A percentile compares a stretch with the other conserved stretches of the same genome.
phyloP scores from a whole-genome alignment of 2,888 invertebrate species.

The Phymatocera aterrima region DNA sequence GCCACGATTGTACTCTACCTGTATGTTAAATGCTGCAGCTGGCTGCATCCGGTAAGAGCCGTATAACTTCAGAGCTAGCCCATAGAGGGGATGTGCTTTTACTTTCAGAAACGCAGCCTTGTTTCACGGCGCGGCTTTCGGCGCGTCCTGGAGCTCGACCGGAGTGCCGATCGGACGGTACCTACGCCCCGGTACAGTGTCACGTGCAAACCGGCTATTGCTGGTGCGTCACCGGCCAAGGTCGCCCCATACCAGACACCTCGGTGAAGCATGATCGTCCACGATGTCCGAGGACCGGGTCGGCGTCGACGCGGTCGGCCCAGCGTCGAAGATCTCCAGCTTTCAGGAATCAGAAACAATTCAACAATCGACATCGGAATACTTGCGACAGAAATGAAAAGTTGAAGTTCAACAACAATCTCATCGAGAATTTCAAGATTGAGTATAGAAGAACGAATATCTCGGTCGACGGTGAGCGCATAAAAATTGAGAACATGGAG shows the following conservation, averaged over 20 bases:
- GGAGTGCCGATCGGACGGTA: conserved; percentile 88
- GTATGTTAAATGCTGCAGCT: too few species aligned
- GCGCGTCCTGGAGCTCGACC: conserved; percentile 82
- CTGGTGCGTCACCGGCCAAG: conserved; percentile 94
- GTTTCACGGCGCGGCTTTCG: conserved; percentile 72
- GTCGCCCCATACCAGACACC: conserved; percentile 88
- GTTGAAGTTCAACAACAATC: conserved; percentile 87
- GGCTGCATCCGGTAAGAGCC: too few species aligned
- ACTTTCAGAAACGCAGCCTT: conserved; percentile 72
- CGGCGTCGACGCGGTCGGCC: conserved; percentile 60
- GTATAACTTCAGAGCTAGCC: too few species aligned
- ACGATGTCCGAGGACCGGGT: conserved; percentile 77
- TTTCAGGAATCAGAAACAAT: conserved; percentile 66
- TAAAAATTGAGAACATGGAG: too few species aligned
- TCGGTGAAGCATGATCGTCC: conserved; percentile 84
- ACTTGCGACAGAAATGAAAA: conserved; percentile 86
- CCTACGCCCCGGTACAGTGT: conserved; percentile 91
- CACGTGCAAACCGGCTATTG: conserved; percentile 85
- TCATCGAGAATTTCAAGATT: conserved; percentile 89
- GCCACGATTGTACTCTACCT: too few species aligned
- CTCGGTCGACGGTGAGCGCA: conserved; percentile 65
- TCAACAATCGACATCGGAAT: conserved; percentile 65
- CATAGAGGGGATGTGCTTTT: conserved; percentile 6
- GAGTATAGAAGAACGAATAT: conserved; percentile 79
- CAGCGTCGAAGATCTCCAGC: conserved; percentile 63